phyloP scores from a whole-genome alignment of 2,888 invertebrate genomes.

The Melieria omissa region DNA sequence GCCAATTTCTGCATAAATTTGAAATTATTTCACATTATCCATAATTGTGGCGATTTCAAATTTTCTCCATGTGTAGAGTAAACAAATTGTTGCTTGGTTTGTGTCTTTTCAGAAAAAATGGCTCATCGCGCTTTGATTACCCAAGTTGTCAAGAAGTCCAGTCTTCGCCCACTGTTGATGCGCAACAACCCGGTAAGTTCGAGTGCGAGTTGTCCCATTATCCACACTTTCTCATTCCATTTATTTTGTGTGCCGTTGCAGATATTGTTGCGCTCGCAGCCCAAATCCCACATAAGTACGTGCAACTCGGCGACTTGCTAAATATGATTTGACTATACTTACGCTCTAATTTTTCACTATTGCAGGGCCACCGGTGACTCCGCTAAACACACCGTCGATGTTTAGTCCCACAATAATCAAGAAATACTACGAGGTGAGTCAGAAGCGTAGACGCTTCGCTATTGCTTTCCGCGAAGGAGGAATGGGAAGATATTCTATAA shows the following conservation, averaged over 20 bases:
- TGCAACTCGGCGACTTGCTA: neutral
- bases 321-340: neutral
- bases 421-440: slow-evolving; percentile 46
- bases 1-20: too few relatives aligned
- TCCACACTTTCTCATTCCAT: neutral
- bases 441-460: too few relatives aligned
- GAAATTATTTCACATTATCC: too few relatives aligned
- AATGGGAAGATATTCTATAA: neutral
- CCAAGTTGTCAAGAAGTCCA: slow-evolving; percentile 6
- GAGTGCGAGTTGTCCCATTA: neutral
- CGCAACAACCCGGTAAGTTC: slow-evolving; percentile 9
- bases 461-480: too few relatives aligned
- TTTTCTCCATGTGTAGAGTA: too few relatives aligned
- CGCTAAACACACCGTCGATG: slow-evolving; percentile 40
- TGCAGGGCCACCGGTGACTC: slow-evolving; percentile 38
- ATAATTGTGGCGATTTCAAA: too few relatives aligned
- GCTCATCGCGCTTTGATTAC: slow-evolving; percentile 15
- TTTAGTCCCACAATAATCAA: slow-evolving; percentile 41
- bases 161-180: slow-evolving; percentile 7
- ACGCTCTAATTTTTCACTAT: neutral
- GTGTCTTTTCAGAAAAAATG: slow-evolving; percentile 15
- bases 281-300: slow-evolving; percentile 21
- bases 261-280: slow-evolving; percentile 14
- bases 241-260: neutral
- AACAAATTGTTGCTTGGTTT: too few relatives aligned